Base-by-base conservation (phyloP, 1,140 invertebrate species). In the Hylaeus volcanicus region DNA sequence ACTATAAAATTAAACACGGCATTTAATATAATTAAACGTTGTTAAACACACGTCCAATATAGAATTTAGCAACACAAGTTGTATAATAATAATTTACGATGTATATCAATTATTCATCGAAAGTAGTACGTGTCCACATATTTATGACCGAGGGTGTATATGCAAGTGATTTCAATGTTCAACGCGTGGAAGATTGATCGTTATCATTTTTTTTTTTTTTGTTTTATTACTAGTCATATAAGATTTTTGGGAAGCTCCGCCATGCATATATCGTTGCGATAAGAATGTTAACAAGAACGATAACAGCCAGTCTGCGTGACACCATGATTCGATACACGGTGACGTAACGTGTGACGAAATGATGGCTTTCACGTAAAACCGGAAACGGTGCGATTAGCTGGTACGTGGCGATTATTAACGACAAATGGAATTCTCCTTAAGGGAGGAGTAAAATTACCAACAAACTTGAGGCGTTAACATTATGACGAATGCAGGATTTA, bases 291-390 rank as follows among this genome's bases (percentile, higher is more conserved):
- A 63, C 60, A 63, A 9, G 15, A 56, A 37, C 5, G 68, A 78
- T 69, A 78, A 70, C 12, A 63, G 5, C 26, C 45, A 71, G 66
- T 15, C 68, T 45, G 60, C 60, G 43, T 12, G 69, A 78, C 39
- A 71, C 68, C n/a, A 15, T 53, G n/a, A 72, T 64, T 78, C 58
- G 58, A 63, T n/a, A 26, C 45, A 2, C 15, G 15, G 15, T 79
- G 77, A 79, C 71, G 70, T 66, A 79, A 79, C 39, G 1, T 2
- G 1, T 48, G 60, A 64, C 70, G 61, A 12, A 73, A 12, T 11
- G 48, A 15, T 43, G 66, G 26, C 15, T 78, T 78, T 78, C 12
- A 5, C 68, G 15, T 43, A 79, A 79, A 74, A 26, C 77, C 70
- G 77, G 61, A 79, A 74, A 74, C 60, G 4, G 3, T 12, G 4